Conservation (phyloP, 2,888 invertebrate genomes). For the Drosophila anomalipes region DNA sequence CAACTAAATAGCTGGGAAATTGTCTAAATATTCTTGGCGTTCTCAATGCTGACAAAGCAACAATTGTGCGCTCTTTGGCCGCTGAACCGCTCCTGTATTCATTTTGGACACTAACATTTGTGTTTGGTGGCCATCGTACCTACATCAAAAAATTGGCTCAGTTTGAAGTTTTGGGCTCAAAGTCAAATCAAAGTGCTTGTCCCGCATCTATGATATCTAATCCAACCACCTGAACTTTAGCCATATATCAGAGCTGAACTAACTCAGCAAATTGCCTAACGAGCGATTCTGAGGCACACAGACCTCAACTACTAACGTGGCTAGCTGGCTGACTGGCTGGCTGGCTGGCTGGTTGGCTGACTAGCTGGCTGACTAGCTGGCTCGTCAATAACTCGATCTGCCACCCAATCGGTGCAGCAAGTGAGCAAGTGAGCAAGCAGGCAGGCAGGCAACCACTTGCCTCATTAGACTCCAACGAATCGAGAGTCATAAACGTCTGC, state of each 20-base stretch:
- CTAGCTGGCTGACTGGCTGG: slow-evolving; percentile 4
- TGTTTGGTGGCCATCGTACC: slow-evolving; percentile 49
- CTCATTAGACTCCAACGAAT: slow-evolving; percentile 76
- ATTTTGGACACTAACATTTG: slow-evolving; percentile 25
- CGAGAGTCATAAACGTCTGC: slow-evolving; percentile 73
- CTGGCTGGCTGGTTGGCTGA: background rate
- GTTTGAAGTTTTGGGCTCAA: slow-evolving; percentile 60
- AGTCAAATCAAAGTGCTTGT: slow-evolving; percentile 76
- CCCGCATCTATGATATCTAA: slow-evolving; percentile 45
- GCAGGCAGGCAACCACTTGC: slow-evolving; percentile 54
- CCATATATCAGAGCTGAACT: slow-evolving; percentile 37
- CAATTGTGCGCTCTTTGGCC: too few relatives aligned
- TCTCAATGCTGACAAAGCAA: background rate
- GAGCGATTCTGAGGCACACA: background rate
- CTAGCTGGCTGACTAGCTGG: slow-evolving; percentile 6
- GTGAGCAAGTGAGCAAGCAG: background rate
- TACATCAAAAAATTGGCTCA: slow-evolving; percentile 59
- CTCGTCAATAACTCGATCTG: slow-evolving; percentile 47
- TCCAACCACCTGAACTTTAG: slow-evolving; percentile 63
- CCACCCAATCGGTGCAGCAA: slow-evolving; percentile 59
- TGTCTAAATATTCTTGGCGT: background rate
- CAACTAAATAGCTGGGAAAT: background rate
- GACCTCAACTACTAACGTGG: background rate
- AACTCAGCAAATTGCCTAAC: slow-evolving; percentile 31
- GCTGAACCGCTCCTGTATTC: slow-evolving; percentile 58